A percentile compares a stretch with the other conserved stretches of the same genome.
phyloP scores from a whole-genome alignment of 2,888 invertebrate species.

The Drosophila monieri region DNA sequence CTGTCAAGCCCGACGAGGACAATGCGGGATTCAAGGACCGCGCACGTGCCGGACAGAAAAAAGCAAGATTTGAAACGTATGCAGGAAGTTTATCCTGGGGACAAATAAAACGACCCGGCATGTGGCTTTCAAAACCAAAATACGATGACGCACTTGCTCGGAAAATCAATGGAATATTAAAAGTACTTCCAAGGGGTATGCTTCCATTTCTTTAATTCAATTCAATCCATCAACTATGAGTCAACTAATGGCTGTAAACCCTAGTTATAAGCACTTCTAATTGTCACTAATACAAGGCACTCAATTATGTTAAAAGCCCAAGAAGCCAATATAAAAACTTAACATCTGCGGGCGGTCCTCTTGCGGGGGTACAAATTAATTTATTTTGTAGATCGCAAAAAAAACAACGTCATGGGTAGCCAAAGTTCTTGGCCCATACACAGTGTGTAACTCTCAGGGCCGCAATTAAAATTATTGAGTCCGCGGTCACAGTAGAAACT shows the following conservation, averaged over 20 bases:
- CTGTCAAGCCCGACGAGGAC: constrained; percentile 34
- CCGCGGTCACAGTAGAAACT: constrained; percentile 25
- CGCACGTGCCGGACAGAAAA: neutral
- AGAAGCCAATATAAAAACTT: constrained; percentile 59
- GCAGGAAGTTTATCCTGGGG: neutral
- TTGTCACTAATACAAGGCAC: constrained; percentile 64
- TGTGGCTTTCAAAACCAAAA: neutral
- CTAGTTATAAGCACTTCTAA: constrained; percentile 73
- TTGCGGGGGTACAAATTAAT: constrained; percentile 62
- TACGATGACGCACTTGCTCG: neutral
- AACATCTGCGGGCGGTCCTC: constrained; percentile 38
- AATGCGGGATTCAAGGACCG: constrained; percentile 9
- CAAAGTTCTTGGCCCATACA: neutral
- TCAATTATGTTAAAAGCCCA: constrained; percentile 69
- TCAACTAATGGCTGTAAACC: constrained; percentile 10
- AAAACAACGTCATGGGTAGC: constrained; percentile 6
- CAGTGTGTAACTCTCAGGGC: constrained; percentile 34
- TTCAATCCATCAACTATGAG: neutral
- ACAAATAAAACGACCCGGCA: neutral
- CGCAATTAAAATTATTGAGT: constrained; percentile 72
- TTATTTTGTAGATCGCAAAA: constrained; percentile 36
- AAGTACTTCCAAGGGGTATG: neutral
- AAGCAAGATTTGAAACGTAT: neutral
- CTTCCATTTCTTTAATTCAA: neutral
- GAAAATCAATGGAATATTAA: too few species aligned